Base-by-base conservation (phyloP, 2,797 vertebrate species). In the Borostomias antarcticus region DNA sequence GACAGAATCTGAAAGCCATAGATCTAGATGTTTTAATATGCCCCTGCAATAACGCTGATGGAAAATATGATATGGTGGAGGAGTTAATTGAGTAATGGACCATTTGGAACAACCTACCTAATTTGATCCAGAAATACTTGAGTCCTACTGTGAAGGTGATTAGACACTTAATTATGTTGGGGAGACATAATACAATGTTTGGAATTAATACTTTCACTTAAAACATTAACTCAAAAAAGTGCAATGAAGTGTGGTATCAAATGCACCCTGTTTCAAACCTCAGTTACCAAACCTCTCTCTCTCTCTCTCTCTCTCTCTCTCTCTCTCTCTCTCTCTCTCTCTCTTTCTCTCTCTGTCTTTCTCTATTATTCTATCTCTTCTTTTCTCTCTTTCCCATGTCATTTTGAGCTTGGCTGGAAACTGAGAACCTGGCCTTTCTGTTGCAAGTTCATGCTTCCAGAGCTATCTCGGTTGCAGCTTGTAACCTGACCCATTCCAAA, bases 121-220 rank as follows among this genome's bases (percentile, higher is more conserved):
- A 87, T 91, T 90, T 89, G 78, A 89, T 90, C 89, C 91, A 88
- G 83, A 90, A 86, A 81, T 86, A 85, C 88, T 92, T 77, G 69
- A 88, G 66, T 71, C 83, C 84, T 74, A 85, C 85, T 87, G 83
- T 67, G 85, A 78, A 78, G 80, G 78, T 89, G 85, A 91, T 89
- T 88, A 79, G 79, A 86, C 79, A 82, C 81, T 85, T 78, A 89
- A 83, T 86, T 78, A 85, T 75, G 70, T 79, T 74, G 63, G 68
- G 75, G 77, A 84, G 77, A 79, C 86, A 87, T 71, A 77, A 91
- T 82, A 86, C 89, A 90, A 89, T 85, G 85, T 80, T 87, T 72
- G 86, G 88, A 89, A 89, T 88, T 86, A 89, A 91, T 91, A 89
- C 87, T 88, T 75, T 87, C 79, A 80, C 70, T 88, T 86, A 83